Conservation (phyloP, 2,113 vertebrate species). For the Eurypyga helias region DNA sequence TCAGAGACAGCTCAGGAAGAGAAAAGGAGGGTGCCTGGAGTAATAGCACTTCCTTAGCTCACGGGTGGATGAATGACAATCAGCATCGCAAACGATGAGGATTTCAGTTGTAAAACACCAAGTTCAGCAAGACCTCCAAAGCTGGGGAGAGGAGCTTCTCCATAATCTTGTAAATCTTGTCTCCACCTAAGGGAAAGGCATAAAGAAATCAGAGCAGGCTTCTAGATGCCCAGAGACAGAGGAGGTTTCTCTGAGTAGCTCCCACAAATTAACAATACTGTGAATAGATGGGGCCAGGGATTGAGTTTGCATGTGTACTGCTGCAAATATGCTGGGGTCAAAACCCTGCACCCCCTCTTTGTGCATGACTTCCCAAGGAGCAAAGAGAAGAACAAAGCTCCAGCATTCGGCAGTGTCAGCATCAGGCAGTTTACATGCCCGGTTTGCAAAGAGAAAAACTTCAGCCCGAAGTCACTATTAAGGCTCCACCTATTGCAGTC, state of each 20-base stretch:
- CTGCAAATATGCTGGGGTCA: not conserved
- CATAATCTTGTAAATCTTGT: not conserved
- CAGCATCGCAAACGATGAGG: no score
- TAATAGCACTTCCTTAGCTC: not conserved
- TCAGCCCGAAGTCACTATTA: not conserved
- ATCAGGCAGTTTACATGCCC: not conserved
- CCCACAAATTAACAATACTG: not conserved
- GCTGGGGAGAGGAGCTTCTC: not conserved
- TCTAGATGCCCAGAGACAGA: not conserved
- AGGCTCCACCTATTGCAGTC: not conserved
- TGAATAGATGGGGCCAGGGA: no score
- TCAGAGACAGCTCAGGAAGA: not conserved
- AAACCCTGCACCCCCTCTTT: not conserved
- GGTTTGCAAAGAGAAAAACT: not conserved
- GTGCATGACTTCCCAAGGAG: not conserved
- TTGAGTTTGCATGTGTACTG: accelerated
- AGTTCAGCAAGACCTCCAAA: not conserved
- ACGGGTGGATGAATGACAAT: not conserved
- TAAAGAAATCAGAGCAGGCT: not conserved
- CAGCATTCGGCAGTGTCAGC: not conserved
- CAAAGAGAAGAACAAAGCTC: accelerated
- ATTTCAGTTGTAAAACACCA: not conserved
- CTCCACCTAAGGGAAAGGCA: not conserved
- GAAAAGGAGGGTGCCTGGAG: not conserved
- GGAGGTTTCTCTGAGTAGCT: not conserved